These are phyloP conservation scores for Agraylea sexmaculata DNA, from an alignment of 1,140 invertebrate genomes.

Conservation along the genomic window DNA sequence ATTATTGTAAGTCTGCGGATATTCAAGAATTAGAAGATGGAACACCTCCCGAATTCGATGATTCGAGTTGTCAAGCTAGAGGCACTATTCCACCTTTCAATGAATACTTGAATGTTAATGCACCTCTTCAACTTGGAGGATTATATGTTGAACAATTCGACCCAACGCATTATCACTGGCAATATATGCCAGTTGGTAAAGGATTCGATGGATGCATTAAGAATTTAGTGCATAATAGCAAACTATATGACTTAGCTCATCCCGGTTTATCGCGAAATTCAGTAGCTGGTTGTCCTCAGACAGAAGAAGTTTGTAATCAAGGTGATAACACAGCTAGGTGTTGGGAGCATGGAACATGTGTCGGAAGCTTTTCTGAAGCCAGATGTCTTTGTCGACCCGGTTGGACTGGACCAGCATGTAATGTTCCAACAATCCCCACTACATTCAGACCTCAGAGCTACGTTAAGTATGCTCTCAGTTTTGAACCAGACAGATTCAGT, in stretches of 20 bases:
- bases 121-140: slow-evolving; percentile 87
- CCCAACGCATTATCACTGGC: slow-evolving; percentile 73
- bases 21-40: slow-evolving; percentile 82
- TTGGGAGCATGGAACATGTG: slow-evolving; percentile 85
- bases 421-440: slow-evolving; percentile 69
- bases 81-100: slow-evolving; percentile 88
- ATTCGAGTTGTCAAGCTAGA: slow-evolving; percentile 75
- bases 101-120: slow-evolving; percentile 93
- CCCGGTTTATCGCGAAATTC: slow-evolving; percentile 75
- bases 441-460: slow-evolving; percentile 89
- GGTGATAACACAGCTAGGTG: slow-evolving; percentile 70
- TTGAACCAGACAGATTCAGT: slow-evolving; percentile 83
- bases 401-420: slow-evolving; percentile 79
- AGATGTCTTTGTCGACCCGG: slow-evolving; percentile 87
- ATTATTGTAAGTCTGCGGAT: slow-evolving; percentile 78
- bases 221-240: slow-evolving; percentile 91
- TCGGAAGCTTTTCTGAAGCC: slow-evolving; percentile 79
- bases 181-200: slow-evolving; percentile 74
- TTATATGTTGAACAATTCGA: slow-evolving; percentile 77
- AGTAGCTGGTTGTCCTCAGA: slow-evolving; percentile 76
- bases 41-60: slow-evolving; percentile 72
- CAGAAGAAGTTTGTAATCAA: slow-evolving; percentile 76
- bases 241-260: slow-evolving; percentile 84
- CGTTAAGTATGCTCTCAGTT: slow-evolving; percentile 89
- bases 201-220: slow-evolving; percentile 91